Conservation (phyloP, 2,797 vertebrate genomes). For the Rhinichthys osculus region DNA sequence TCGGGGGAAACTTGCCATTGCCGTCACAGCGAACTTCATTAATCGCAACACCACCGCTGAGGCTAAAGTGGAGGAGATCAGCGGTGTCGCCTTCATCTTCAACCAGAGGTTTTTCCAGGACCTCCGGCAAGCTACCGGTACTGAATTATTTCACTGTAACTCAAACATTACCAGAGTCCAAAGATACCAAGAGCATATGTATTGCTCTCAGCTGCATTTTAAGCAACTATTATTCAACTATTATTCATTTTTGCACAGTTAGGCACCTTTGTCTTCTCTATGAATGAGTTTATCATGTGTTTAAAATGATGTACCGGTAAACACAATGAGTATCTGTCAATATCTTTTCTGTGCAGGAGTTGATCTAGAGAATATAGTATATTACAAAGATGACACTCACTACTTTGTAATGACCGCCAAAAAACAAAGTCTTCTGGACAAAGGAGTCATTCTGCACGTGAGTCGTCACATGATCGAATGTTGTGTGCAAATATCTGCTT, state of each 20-base stretch:
- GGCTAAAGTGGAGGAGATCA: constrained; percentile 97
- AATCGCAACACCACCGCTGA: constrained; percentile 94
- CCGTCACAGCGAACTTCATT: constrained; percentile 97
- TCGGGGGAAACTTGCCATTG: constrained; percentile 93
- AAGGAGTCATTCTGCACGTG: constrained; percentile 92
- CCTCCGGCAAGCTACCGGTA: constrained; percentile 89
- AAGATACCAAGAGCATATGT: not conserved
- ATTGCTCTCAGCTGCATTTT: not conserved
- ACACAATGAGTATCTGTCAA: not conserved
- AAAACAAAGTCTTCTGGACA: constrained; percentile 95
- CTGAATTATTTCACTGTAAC: not conserved
- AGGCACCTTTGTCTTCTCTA: not conserved
- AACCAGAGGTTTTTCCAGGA: constrained; percentile 98
- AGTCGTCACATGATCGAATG: constrained; percentile 35
- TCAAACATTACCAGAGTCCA: not conserved
- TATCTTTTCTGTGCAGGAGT: constrained; percentile 79
- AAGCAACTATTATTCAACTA: no score
- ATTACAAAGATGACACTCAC: constrained; percentile 98
- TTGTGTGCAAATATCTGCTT: not conserved
- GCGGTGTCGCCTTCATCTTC: constrained; percentile 97
- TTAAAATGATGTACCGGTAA: no score
- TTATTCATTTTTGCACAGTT: not conserved
- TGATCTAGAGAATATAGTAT: constrained; percentile 97
- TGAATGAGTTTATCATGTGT: not conserved
- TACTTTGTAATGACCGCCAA: constrained; percentile 99